phyloP scores from a whole-genome alignment of 2,797 vertebrate species.

The Xiphophorus birchmanni region DNA sequence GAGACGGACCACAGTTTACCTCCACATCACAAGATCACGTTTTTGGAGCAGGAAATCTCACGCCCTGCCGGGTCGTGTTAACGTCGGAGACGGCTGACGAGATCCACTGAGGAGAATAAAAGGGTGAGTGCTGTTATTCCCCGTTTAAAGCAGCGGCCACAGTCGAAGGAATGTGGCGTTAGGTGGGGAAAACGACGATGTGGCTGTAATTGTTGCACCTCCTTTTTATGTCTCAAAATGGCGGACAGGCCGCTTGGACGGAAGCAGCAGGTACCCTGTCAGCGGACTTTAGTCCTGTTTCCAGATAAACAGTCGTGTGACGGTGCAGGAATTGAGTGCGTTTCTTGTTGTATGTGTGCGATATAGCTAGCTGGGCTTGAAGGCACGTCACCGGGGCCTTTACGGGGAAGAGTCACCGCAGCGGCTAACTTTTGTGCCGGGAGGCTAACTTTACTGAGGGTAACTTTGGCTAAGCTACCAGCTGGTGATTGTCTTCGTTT shows the following conservation, averaged over 20 bases:
- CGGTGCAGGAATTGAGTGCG: no score
- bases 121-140: constrained; percentile 72
- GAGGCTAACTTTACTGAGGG: constrained; percentile 4
- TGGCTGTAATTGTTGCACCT: constrained; percentile 85
- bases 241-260: constrained; percentile 91
- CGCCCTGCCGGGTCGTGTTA: constrained; percentile 62
- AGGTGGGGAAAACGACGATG: constrained; percentile 83
- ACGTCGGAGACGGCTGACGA: constrained; percentile 46
- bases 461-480: constrained; percentile 3
- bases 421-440: constrained; percentile 63
- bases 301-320: not conserved
- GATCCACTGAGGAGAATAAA: constrained; percentile 43
- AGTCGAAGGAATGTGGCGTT: constrained; percentile 59
- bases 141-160: constrained; percentile 11
- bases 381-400: not conserved
- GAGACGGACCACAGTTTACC: constrained; percentile 65
- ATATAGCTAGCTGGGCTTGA: not conserved
- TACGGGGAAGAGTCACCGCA: not conserved
- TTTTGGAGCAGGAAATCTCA: constrained; percentile 60
- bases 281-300: constrained; percentile 35
- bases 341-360: not conserved
- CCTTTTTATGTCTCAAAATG: constrained; percentile 96
- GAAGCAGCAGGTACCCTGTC: constrained; percentile 82
- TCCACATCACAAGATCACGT: constrained; percentile 62
- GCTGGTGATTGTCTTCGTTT: not conserved